Conservation (phyloP, 2,113 vertebrate genomes). For the Emydura subglobosa region DNA sequence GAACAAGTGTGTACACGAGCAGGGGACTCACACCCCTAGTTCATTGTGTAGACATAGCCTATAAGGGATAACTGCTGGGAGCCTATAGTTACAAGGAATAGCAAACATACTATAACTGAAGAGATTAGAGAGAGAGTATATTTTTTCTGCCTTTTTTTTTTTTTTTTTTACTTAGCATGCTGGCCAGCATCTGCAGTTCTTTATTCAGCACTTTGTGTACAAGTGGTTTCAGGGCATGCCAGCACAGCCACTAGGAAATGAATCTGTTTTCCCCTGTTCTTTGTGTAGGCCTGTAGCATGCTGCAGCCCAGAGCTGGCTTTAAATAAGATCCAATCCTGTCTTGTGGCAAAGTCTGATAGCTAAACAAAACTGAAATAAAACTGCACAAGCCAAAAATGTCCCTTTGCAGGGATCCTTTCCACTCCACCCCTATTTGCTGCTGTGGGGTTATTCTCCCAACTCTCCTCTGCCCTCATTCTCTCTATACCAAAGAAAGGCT, state of each 20-base stretch:
- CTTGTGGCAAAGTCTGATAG: not conserved
- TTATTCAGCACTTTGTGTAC: not conserved
- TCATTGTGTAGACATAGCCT: too few relatives aligned
- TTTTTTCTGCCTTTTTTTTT: not conserved
- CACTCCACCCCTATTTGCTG: too few relatives aligned
- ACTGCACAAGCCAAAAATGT: too few relatives aligned
- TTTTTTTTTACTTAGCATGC: too few relatives aligned
- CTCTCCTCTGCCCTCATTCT: not conserved
- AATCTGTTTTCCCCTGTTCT: fast-evolving
- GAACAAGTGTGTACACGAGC: too few relatives aligned
- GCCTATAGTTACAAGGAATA: not conserved
- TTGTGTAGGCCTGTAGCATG: fast-evolving
- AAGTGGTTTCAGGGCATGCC: not conserved
- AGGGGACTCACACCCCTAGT: too few relatives aligned
- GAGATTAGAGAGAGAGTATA: not conserved
- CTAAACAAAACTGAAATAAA: not conserved
- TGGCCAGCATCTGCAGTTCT: too few relatives aligned
- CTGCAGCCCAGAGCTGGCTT: fast-evolving
- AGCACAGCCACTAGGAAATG: fast-evolving
- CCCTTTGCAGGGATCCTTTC: too few relatives aligned
- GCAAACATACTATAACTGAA: not conserved
- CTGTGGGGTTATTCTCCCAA: not conserved
- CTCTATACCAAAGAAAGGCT: not conserved
- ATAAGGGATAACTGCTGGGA: not conserved
- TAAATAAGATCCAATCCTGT: not conserved